phyloP scores from a whole-genome alignment of 2,888 invertebrate genomes.

The Lycia hirtaria region DNA sequence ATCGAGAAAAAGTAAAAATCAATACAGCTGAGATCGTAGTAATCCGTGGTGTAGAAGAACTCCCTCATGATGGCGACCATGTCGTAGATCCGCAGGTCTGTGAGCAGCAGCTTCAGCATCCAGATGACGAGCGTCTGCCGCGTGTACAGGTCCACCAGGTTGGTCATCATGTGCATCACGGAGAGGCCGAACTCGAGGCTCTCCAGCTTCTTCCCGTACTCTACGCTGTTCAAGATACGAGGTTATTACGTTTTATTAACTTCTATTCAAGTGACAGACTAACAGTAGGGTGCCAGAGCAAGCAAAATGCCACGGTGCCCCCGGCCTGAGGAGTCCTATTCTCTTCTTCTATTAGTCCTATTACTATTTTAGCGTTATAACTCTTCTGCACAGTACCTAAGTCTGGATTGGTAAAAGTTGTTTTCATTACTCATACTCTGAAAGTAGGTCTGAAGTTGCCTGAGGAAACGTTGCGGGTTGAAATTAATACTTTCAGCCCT shows the following conservation, averaged over 20 bases:
- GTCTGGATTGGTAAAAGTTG: no score
- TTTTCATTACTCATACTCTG: no score
- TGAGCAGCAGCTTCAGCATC: slow-evolving; percentile 62
- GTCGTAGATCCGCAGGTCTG: slow-evolving; percentile 59
- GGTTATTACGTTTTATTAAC: not conserved
- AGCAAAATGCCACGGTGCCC: no score
- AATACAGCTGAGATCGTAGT: slow-evolving; percentile 65
- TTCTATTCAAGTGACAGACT: no score
- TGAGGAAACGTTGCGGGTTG: no score
- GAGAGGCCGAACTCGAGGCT: slow-evolving; percentile 63
- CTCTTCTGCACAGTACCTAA: no score
- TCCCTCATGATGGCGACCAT: slow-evolving; percentile 69
- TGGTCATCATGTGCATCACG: slow-evolving; percentile 63
- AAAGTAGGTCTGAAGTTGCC: no score
- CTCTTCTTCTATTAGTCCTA: no score
- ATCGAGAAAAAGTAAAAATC: slow-evolving; percentile 6
- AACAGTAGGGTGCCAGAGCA: no score
- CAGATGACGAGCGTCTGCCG: slow-evolving; percentile 58
- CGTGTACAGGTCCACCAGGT: slow-evolving; percentile 51
- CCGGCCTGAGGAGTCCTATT: no score
- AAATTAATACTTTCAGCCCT: no score
- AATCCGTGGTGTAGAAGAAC: slow-evolving; percentile 61
- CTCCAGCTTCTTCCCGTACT: slow-evolving; percentile 60
- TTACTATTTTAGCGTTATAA: no score
- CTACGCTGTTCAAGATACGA: slow-evolving; percentile 47